Conservation (phyloP, 2,888 invertebrate species). For the Dolichopus griseipennis region DNA sequence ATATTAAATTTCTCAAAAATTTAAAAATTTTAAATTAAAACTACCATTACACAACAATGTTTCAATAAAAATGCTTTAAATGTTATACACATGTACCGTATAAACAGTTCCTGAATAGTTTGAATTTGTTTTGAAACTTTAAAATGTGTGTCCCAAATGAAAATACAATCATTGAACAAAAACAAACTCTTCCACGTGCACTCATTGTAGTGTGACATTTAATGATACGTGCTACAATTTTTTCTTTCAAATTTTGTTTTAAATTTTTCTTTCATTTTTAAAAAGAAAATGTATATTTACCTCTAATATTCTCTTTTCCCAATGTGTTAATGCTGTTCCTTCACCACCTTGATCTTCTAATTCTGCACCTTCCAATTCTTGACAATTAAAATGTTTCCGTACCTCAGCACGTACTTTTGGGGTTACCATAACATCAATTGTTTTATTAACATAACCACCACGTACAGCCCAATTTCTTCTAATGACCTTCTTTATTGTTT, state of each 20-base stretch:
- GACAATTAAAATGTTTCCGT: slow-evolving; percentile 78
- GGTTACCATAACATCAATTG: slow-evolving; percentile 81
- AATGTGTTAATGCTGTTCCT: slow-evolving; percentile 94
- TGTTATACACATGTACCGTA: too few relatives aligned
- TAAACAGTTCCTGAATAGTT: too few relatives aligned
- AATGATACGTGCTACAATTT: slow-evolving; percentile 11
- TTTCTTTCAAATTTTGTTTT: slow-evolving; percentile 21
- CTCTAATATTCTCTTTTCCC: slow-evolving; percentile 98
- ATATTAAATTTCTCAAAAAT: too few relatives aligned
- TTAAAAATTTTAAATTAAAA: too few relatives aligned
- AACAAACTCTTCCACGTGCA: not conserved
- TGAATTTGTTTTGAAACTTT: too few relatives aligned
- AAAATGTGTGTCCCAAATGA: too few relatives aligned
- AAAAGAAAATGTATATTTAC: too few relatives aligned
- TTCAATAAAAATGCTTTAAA: too few relatives aligned
- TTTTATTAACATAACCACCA: slow-evolving; percentile 63
- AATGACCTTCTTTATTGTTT: slow-evolving; percentile 69
- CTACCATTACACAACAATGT: too few relatives aligned
- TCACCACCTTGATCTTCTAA: slow-evolving; percentile 97
- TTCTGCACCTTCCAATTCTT: slow-evolving; percentile 86
- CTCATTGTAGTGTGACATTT: not conserved
- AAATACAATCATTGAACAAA: too few relatives aligned
- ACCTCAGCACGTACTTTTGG: slow-evolving; percentile 83
- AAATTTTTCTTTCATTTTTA: too few relatives aligned
- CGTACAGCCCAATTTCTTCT: slow-evolving; percentile 69